Evolutionary conservation across 2,113 vertebrate species (phyloP).

Genomic region (Rhabdomys dilectus): DNA sequence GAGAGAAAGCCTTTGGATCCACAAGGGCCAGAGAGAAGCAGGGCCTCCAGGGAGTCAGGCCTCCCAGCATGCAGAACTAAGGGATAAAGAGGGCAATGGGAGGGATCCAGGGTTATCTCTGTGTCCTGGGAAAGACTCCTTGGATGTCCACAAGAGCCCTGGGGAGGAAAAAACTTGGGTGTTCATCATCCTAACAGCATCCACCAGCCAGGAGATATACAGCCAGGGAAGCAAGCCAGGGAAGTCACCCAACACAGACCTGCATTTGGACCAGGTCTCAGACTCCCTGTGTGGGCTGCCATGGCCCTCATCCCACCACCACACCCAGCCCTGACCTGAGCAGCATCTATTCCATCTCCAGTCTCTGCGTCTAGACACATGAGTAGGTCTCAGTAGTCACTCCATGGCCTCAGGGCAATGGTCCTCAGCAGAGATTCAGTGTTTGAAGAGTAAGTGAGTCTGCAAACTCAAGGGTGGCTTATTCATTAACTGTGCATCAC

Average conservation of each 20-base stretch:
- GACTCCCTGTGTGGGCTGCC: neutral
- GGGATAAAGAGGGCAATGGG: neutral
- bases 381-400: neutral
- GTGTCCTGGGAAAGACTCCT: neutral
- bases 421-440: neutral
- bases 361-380: too few relatives aligned
- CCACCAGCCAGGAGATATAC: neutral
- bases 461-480: neutral
- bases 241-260: neutral
- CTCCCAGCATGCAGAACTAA: neutral
- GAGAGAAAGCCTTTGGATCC: neutral
- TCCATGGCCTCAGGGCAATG: neutral
- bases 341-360: neutral
- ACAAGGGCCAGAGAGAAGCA: neutral
- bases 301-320: neutral
- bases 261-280: fast-evolving
- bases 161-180: neutral
- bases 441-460: neutral
- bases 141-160: neutral
- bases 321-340: neutral
- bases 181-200: neutral
- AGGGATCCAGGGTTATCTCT: neutral
- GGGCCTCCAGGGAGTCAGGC: neutral
- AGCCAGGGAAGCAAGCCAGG: neutral
- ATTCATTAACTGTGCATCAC: neutral